Evolutionary conservation across 1,140 invertebrate species (phyloP).

Genomic region (Eubasilissa regina): DNA sequence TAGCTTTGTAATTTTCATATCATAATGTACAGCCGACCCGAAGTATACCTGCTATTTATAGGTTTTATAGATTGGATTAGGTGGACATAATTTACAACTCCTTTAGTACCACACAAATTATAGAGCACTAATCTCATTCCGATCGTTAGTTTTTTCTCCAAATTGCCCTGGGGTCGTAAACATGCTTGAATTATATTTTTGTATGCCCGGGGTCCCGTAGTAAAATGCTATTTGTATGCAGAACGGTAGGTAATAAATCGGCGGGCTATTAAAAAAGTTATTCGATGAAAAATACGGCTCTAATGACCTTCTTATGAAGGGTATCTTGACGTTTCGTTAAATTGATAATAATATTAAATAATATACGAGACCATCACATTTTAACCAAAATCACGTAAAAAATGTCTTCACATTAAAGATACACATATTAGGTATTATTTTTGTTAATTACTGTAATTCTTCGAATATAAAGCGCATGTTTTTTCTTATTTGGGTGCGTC

Average conservation of each 20-base stretch:
- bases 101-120: conserved; percentile 33
- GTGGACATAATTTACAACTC: conserved; percentile 31
- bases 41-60: conserved; percentile 25
- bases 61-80: conserved; percentile 27
- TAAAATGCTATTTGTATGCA: conserved; percentile 25
- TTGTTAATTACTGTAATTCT: too few relatives aligned
- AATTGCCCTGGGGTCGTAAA: conserved; percentile 20
- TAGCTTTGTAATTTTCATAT: neutral
- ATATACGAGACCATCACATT: too few relatives aligned
- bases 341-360: neutral
- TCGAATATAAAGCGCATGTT: too few relatives aligned
- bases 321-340: neutral
- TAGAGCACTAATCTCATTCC: conserved; percentile 37
- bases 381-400: too few relatives aligned
- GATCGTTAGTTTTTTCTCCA: conserved; percentile 31
- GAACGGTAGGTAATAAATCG: conserved; percentile 22
- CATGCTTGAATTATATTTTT: conserved; percentile 14
- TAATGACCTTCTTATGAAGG: conserved; percentile 2
- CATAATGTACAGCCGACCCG: conserved; percentile 7
- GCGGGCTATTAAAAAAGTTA: conserved; percentile 12
- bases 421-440: too few relatives aligned
- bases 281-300: neutral
- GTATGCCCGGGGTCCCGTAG: conserved; percentile 11
- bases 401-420: too few relatives aligned
- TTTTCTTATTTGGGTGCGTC: too few relatives aligned